Conservation (phyloP, 2,113 vertebrate genomes). For the Alligator mississippiensis region DNA sequence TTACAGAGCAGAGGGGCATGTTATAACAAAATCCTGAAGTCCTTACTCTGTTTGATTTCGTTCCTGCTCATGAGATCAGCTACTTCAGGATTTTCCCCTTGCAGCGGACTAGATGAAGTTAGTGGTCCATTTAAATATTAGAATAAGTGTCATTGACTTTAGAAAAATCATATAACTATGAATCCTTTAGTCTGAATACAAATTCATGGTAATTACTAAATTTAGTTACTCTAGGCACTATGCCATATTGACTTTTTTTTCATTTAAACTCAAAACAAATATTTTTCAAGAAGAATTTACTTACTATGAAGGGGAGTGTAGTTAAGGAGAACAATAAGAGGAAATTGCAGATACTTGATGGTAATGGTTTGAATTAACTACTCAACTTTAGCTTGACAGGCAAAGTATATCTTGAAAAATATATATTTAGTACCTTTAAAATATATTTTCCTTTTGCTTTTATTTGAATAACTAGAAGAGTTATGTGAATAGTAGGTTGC, state of each 20-base stretch:
- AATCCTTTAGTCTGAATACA: background rate
- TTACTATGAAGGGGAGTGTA: background rate
- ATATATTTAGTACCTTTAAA: background rate
- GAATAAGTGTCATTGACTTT: background rate
- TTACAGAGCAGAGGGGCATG: background rate
- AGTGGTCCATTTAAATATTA: background rate
- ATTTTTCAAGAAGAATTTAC: background rate
- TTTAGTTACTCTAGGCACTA: background rate
- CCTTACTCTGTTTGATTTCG: background rate
- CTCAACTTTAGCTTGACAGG: background rate
- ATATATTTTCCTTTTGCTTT: background rate
- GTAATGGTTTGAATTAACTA: background rate
- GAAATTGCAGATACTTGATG: background rate
- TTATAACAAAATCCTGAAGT: background rate
- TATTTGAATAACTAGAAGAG: background rate
- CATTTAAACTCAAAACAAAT: background rate
- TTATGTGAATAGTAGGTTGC: background rate
- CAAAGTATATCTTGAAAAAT: background rate
- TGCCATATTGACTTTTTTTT: background rate
- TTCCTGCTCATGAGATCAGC: background rate
- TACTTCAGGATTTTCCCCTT: constrained; percentile 3
- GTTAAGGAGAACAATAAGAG: background rate
- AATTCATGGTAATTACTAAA: background rate
- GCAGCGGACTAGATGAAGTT: background rate
- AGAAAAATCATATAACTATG: background rate